Base-by-base conservation (phyloP, 1,140 invertebrate species). In the Acromyrmex charruanus region DNA sequence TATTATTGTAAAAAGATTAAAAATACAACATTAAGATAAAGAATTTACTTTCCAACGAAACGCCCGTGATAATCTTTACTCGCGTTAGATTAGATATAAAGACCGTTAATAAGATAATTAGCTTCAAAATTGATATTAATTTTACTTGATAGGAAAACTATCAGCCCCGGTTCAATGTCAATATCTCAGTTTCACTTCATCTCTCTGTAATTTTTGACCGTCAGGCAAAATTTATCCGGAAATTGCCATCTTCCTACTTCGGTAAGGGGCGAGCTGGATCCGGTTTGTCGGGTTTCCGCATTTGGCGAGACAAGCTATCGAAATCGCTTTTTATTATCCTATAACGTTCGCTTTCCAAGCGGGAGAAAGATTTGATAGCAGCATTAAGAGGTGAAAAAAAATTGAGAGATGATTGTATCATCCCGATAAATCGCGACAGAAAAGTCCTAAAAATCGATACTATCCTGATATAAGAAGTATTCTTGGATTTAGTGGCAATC, bases 321-420 rank as follows among this genome's bases (percentile, higher is more conserved):
- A 71, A 71, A 21, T 69, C 31, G 28, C 6, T 81, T 71, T 81
- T 81, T 31, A 58, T 71, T 63, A 68, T 80, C 74, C 58, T n/a
- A 21, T 35, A 80, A 58, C 53, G 51, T 28, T 39, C 31, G 7
- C 51, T 28, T 58, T 44, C 18, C 35, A 61, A 77, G 25, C 16
- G 59, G 39, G 39, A 65, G 6, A 14, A 44, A 25, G 75, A 31
- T 77, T 77, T 71, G 31, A 58, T 55, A 25, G 28, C 9, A 55
- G 16, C 5, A 18, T 28, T 16, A n/a, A 39, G n/a, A 77, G 35
- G 10, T 65, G 21, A 51, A 28, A 65, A 65, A 18, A 51, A 61
- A 79, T 79, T 51, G 25, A 25, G 31, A 25, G 25, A 49, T 63
- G 59, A 63, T 77, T 77, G 55, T 28, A 44, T 79, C 49, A 49